Evolutionary conservation across 2,888 invertebrate species (phyloP), one percentile per base, ranked within the genome.

Genomic region (Volucella inanis): DNA sequence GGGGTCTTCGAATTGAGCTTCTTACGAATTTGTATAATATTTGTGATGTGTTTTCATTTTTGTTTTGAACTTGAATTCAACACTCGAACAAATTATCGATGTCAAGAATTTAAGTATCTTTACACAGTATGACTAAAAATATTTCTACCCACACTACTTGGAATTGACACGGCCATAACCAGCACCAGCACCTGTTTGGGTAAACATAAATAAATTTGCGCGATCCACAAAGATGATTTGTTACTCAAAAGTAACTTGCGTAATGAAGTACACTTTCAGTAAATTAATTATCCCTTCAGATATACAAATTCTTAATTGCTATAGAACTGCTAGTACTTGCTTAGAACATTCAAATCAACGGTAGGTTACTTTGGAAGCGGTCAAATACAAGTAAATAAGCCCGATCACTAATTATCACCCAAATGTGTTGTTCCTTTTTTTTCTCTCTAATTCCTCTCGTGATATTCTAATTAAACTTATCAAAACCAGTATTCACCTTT

Each of bases 41-140:
- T 43, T 54, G 43, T 54, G 45, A 39, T 50, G 41, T 22, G 22
- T 50, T n/a, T 47, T 11, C 14, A 31, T 55, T 70, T 64, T 68
- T 39, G 39, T 61, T 68, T 61, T 41, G 65, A 82, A 77, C 82
- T 82, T 72, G 78, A 78, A 82, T 62, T 72, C 62, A 54, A 74
- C 68, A 74, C 79, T 74, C 65, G 31, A 71, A 55, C 47, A 43
- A 50, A 8, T 18, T 41, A 50, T 61, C 55, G 78, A 50, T 78
- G 77, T 82, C 82, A 72, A 31, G 43, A 72, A 49, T 49, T 65
- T 55, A 59, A n/a, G 43, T 43, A 49, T 67, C 49, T 76, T 52
- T 22, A 2, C 22, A 14, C 47, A 55, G 12, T n/a, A 14, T 38
- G 11, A 31, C 68, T 50, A 55, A 78, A 65, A 65, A 65, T 75